Evolutionary conservation across 2,797 vertebrate genomes (phyloP).

Genomic region (Triplophysa yarkandensis): DNA sequence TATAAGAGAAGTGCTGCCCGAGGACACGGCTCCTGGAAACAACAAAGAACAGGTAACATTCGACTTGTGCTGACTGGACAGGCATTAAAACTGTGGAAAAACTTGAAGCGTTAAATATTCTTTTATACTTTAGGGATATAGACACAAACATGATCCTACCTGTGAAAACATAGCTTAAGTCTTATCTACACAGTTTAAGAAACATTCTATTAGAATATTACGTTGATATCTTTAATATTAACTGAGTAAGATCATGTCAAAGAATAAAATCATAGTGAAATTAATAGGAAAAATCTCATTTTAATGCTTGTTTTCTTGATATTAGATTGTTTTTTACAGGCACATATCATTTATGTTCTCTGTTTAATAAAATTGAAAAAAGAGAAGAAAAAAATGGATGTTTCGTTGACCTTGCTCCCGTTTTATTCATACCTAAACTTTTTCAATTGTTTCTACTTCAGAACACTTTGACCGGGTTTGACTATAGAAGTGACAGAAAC

Average conservation of each 20-base stretch:
- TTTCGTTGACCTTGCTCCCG: not conserved
- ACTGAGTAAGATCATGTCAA: no score
- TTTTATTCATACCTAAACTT: slow-evolving; percentile 23
- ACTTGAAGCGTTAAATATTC: not conserved
- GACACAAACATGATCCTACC: no score
- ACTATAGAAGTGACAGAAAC: slow-evolving; percentile 90
- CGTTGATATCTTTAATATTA: no score
- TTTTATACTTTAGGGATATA: slow-evolving; percentile 9
- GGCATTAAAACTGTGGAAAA: slow-evolving; percentile 19
- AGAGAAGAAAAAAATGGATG: slow-evolving; percentile 26
- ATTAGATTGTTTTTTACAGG: no score
- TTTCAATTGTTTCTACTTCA: slow-evolving; percentile 55
- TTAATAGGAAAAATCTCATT: no score
- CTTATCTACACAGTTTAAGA: no score
- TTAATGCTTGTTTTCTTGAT: no score
- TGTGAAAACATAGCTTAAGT: no score
- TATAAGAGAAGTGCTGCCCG: slow-evolving; percentile 77
- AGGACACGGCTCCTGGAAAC: slow-evolving; percentile 78
- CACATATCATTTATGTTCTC: slow-evolving; percentile 18
- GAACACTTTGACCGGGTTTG: slow-evolving; percentile 84
- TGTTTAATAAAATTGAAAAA: slow-evolving; percentile 14
- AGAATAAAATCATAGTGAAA: no score
- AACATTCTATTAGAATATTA: no score
- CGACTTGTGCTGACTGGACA: not conserved
- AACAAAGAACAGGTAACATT: slow-evolving; percentile 81